Conservation (phyloP, 1,140 invertebrate genomes). For the Ylistrum balloti region DNA sequence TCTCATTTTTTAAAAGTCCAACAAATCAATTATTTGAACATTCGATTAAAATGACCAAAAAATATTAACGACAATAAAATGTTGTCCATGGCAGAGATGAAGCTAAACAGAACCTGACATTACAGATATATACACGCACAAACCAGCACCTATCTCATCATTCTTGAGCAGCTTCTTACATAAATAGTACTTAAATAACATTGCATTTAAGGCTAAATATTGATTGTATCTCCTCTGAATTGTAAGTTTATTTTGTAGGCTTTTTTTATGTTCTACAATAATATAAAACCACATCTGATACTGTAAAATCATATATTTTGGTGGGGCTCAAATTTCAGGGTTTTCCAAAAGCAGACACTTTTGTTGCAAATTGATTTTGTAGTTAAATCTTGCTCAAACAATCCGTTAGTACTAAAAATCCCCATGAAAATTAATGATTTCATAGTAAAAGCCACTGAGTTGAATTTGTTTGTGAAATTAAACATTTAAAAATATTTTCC, state of each 20-base stretch:
- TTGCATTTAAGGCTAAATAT: background rate
- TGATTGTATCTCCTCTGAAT: background rate
- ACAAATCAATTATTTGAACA: background rate
- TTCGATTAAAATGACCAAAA: background rate
- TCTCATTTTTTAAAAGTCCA: background rate
- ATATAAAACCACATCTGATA: no score
- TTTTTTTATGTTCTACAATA: no score
- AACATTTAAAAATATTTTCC: background rate
- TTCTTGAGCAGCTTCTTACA: background rate
- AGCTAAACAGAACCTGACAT: background rate
- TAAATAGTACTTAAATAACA: background rate
- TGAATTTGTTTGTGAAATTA: no score
- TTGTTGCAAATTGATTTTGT: no score
- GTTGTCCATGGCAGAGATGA: background rate
- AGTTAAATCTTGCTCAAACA: no score
- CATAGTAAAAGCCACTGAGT: no score
- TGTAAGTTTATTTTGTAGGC: no score
- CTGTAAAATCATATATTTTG: no score
- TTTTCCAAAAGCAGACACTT: no score
- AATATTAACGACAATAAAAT: background rate
- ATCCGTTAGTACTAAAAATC: no score
- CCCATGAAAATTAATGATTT: no score
- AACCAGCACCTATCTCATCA: constrained; percentile 17
- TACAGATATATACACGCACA: background rate
- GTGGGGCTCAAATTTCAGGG: no score